Base-by-base conservation (phyloP, 2,797 vertebrate species). In the Arremon brunneinucha region DNA sequence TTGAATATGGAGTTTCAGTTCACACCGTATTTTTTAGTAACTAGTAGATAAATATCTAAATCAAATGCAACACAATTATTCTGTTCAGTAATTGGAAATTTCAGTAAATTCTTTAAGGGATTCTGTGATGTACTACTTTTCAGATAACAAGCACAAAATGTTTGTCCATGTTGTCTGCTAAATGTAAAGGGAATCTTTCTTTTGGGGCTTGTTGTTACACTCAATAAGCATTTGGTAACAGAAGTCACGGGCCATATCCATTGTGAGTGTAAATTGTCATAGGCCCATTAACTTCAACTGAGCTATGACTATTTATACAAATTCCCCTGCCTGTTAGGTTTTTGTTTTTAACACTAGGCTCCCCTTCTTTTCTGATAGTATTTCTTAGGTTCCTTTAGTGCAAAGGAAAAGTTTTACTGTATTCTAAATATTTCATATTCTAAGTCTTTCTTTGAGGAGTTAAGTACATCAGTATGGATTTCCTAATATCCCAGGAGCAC, bases 291-390 rank as follows among this genome's bases (percentile, higher is more conserved):
- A 72, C 78, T 96, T 89, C 88, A 91, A 49, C 59, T 94, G 80
- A 96, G 44, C 94, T 96, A 84, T 94, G 90, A 95, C 95, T 84
- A 44, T 78, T 81, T 68, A 89, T 53, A 94, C 81, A 90, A 92
- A 90, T 89, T 87, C 30, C 23, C 20, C 8, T 17, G 16, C 26
- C 67, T 57, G 8, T 59, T 81, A 62, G 9, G 37, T 83, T 81
- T 87, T 68, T 5, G 22, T 22, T 72, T 77, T 57, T 85, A 86
- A 32, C 50, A 53, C n/a, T 78, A 39, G 26, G 20, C 15, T 62
- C 14, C 15, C 16, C 30, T 68, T 71, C 24, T 87, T 80, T 87
- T 75, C 62, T 75, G 49, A 30, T 71, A 30, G 9, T 60, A 46
- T 78, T 87, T 71, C 32, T 92, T 59, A 32, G 21, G 30, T 55